Percentiles rank a stretch among this genome's conserved stretches.
These are phyloP conservation scores for Rhagonycha fulva DNA, from an alignment of 2,888 invertebrate species.

Conservation along the genomic window DNA sequence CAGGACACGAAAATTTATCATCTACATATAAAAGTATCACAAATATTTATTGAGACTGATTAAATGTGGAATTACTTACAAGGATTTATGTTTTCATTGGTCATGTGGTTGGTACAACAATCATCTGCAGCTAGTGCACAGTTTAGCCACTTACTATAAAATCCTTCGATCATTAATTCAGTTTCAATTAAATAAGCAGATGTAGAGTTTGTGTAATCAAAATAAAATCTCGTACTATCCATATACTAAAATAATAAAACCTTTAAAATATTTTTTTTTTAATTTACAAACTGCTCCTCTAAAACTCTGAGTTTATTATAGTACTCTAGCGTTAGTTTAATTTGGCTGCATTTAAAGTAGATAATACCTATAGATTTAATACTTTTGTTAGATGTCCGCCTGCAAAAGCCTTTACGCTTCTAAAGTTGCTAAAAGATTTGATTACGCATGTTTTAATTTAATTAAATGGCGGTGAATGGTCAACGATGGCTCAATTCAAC, in stretches of 20 bases:
- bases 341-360: too few relatives aligned
- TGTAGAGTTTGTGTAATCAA: conserved; percentile 9
- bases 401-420: too few relatives aligned
- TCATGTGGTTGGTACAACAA: conserved; percentile 45
- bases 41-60: not conserved
- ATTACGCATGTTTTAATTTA: too few relatives aligned
- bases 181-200: conserved; percentile 35
- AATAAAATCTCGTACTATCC: not conserved
- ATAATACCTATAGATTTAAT: too few relatives aligned
- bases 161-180: conserved; percentile 40
- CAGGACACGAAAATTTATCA: conserved; percentile 54
- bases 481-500: too few relatives aligned
- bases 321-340: too few relatives aligned
- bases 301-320: too few relatives aligned
- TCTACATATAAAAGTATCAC: conserved; percentile 32
- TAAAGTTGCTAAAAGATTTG: too few relatives aligned
- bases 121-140: conserved; percentile 45
- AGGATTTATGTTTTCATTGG: conserved; percentile 39
- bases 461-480: too few relatives aligned
- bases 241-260: not conserved
- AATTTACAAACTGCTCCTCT: too few relatives aligned
- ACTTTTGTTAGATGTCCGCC: too few relatives aligned
- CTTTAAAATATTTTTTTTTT: not conserved
- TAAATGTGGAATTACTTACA: conserved; percentile 22
- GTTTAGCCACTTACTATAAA: conserved; percentile 43